A percentile compares a stretch with the other conserved stretches of the same genome.
Conservation (phyloP, 1,140 invertebrate genomes). For the Amyelois transitella region DNA sequence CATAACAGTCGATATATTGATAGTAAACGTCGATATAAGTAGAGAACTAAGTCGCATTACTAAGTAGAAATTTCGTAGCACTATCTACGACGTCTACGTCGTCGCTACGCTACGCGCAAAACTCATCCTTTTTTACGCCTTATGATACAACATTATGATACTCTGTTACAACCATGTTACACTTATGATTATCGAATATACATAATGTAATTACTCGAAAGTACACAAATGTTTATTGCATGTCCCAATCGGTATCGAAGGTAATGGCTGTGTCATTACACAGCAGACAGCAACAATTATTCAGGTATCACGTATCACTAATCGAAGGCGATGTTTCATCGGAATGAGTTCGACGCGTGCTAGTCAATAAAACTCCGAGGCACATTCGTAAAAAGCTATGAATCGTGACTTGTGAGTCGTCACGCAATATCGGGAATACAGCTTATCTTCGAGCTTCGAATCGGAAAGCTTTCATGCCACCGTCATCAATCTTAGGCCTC, state of each 20-base stretch:
- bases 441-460: conserved; percentile 48
- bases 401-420: conserved; percentile 31
- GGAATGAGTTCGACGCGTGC: conserved; percentile 12
- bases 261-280: neutral
- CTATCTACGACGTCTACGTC: too few species aligned
- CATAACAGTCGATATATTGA: too few species aligned
- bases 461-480: conserved; percentile 38
- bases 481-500: conserved; percentile 48
- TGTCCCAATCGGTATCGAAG: conserved; percentile 4
- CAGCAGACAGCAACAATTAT: neutral
- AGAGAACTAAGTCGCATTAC: too few species aligned
- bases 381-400: conserved; percentile 21
- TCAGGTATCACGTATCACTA: neutral
- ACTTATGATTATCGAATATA: too few species aligned
- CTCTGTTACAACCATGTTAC: neutral
- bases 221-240: neutral
- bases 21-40: too few species aligned
- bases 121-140: neutral
- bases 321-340: neutral
- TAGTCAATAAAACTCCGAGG: conserved; percentile 19
- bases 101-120: too few species aligned
- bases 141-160: neutral
- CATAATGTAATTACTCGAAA: conserved; percentile 3
- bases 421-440: conserved; percentile 49
- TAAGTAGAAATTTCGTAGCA: too few species aligned